A percentile compares a stretch with the other conserved stretches of the same genome.
phyloP scores from a whole-genome alignment of 1,140 invertebrate genomes.

The Rhynchophorus ferrugineus region DNA sequence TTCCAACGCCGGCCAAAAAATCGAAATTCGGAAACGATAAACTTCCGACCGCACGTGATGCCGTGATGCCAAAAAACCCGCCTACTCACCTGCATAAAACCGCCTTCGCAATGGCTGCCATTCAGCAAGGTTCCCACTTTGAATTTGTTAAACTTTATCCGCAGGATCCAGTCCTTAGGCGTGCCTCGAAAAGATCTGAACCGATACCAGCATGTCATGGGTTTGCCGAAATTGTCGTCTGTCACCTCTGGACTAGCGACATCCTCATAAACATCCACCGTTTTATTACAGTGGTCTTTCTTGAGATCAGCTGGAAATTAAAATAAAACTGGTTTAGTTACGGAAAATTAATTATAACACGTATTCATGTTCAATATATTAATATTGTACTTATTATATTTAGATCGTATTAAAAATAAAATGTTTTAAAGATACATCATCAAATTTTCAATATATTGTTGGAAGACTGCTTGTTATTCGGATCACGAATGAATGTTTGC shows the following conservation, averaged over 20 bases:
- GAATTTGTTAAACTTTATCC: constrained; percentile 85
- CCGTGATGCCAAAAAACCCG: too few relatives aligned
- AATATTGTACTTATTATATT: too few relatives aligned
- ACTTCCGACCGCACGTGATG: too few relatives aligned
- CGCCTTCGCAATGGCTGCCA: constrained; percentile 75
- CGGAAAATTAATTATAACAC: too few relatives aligned
- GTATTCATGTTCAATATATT: too few relatives aligned
- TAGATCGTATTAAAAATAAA: too few relatives aligned
- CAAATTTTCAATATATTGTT: too few relatives aligned
- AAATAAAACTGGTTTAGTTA: constrained; percentile 1
- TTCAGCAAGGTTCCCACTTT: constrained; percentile 82
- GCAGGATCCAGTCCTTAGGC: constrained; percentile 79
- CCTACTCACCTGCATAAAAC: constrained; percentile 76
- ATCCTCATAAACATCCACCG: constrained; percentile 85
- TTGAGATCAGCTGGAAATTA: constrained; percentile 52
- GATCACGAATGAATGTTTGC: too few relatives aligned
- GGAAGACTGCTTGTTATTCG: too few relatives aligned
- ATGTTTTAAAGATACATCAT: too few relatives aligned
- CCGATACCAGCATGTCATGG: constrained; percentile 81
- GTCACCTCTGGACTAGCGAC: constrained; percentile 79
- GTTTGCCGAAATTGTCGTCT: constrained; percentile 68
- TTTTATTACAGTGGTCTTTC: constrained; percentile 82
- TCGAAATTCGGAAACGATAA: too few relatives aligned
- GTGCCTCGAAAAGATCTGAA: constrained; percentile 76
- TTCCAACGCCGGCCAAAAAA: too few relatives aligned